A percentile compares a stretch with the other conserved stretches of the same genome.
Conservation (phyloP, 2,888 invertebrate genomes). For the Deroplatys truncata region DNA sequence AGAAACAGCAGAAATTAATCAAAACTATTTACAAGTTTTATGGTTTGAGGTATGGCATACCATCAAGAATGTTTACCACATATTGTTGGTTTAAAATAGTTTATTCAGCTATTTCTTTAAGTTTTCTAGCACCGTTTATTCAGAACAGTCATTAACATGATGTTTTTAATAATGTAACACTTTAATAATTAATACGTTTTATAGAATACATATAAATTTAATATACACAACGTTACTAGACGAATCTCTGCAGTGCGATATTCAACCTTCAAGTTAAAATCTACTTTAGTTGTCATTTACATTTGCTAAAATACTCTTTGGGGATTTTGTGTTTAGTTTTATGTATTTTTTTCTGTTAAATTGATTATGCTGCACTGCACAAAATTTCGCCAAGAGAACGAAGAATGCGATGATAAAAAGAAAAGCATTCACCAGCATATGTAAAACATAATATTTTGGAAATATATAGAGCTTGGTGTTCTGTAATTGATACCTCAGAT, state of each 20-base stretch:
- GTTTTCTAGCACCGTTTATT: conserved; percentile 28
- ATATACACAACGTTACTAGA: background rate
- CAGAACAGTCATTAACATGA: conserved; percentile 21
- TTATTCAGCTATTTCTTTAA: background rate
- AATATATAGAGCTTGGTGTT: background rate
- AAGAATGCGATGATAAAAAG: background rate
- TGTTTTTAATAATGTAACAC: conserved; percentile 15
- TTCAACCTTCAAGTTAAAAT: background rate
- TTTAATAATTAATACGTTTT: background rate
- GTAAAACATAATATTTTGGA: background rate
- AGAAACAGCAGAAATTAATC: background rate
- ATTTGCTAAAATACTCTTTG: background rate
- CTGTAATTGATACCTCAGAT: background rate
- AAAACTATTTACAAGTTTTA: background rate
- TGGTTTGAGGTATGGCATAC: background rate
- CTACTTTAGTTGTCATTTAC: background rate
- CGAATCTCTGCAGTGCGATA: background rate
- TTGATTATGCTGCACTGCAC: background rate
- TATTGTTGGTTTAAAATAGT: conserved; percentile 11
- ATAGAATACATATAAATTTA: conserved; percentile 1
- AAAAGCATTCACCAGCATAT: background rate
- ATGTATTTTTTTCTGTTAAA: background rate
- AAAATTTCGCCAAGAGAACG: background rate
- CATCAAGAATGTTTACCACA: background rate
- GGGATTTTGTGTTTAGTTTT: background rate